Percentiles rank a stretch among this genome's conserved stretches.
Conservation (phyloP, 2,888 invertebrate genomes). For the Xestia ashworthii region DNA sequence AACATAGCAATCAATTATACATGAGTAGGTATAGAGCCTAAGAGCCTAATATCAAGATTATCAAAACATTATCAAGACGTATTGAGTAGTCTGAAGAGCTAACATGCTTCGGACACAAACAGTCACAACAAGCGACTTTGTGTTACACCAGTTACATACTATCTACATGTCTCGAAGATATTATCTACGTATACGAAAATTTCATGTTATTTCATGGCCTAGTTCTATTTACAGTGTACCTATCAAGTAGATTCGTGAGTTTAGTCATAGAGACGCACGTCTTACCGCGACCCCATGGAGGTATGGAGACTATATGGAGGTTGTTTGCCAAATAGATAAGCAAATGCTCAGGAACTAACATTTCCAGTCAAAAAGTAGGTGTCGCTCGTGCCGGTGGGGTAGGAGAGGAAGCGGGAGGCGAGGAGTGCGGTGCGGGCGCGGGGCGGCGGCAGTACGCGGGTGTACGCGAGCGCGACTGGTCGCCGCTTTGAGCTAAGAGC, state of each 20-base stretch:
- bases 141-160: background rate
- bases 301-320: conserved; percentile 23
- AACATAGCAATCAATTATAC: background rate
- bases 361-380: conserved; percentile 71
- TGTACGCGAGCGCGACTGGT: conserved; percentile 78
- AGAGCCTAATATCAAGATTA: background rate
- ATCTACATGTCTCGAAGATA: background rate
- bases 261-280: background rate
- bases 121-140: background rate
- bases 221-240: background rate
- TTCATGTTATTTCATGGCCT: background rate
- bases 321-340: conserved; percentile 38
- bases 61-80: conserved; percentile 1
- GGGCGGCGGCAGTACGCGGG: conserved; percentile 70
- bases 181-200: background rate
- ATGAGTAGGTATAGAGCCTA: background rate
- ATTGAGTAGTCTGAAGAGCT: background rate
- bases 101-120: background rate
- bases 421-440: conserved; percentile 53
- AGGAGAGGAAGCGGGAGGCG: conserved; percentile 47
- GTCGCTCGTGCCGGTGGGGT: conserved; percentile 64
- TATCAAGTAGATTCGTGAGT: background rate
- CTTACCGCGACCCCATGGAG: conserved; percentile 15
- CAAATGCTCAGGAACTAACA: conserved; percentile 56
- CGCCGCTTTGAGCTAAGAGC: conserved; percentile 77